A percentile compares a stretch with the other conserved stretches of the same genome.
phyloP scores from a whole-genome alignment of 2,797 vertebrate genomes.

The Numenius phaeopus region DNA sequence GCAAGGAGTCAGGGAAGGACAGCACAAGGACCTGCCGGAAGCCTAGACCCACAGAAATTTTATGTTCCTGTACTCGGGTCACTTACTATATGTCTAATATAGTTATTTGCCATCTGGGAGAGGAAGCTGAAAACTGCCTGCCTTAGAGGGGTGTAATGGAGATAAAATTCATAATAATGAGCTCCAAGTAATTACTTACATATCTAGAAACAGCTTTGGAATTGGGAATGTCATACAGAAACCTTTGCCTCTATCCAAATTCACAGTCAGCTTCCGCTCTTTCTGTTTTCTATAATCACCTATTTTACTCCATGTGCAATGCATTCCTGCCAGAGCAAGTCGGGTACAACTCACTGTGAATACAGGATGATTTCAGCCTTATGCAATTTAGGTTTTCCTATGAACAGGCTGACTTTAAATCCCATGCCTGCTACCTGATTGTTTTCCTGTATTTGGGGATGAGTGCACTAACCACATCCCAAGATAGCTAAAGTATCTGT shows the following conservation, averaged over 20 bases:
- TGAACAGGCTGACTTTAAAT: not conserved
- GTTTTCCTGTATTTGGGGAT: not conserved
- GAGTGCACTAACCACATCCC: not conserved
- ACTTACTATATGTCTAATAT: not conserved
- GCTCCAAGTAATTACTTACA: not conserved
- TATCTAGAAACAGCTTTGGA: slow-evolving; percentile 11
- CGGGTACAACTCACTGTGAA: not conserved
- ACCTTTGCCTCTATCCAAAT: slow-evolving; percentile 5
- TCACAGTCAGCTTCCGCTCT: not conserved
- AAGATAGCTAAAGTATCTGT: not conserved
- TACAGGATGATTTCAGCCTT: slow-evolving; percentile 11
- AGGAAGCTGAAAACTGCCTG: not conserved
- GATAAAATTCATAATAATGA: not conserved
- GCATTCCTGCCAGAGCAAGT: not conserved
- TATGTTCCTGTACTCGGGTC: not conserved
- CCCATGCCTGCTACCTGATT: not conserved
- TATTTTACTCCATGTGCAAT: not conserved
- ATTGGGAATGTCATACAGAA: not conserved
- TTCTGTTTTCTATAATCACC: not conserved
- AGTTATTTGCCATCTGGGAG: not conserved
- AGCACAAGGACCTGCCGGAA: not conserved
- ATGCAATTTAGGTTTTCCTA: not conserved
- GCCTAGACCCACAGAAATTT: not conserved
- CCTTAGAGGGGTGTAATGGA: not conserved
- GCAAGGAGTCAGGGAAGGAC: not conserved